A percentile compares a stretch with the other conserved stretches of the same genome.
Evolutionary conservation across 2,888 invertebrate genomes (phyloP).

Genomic region (Nebria salina): DNA sequence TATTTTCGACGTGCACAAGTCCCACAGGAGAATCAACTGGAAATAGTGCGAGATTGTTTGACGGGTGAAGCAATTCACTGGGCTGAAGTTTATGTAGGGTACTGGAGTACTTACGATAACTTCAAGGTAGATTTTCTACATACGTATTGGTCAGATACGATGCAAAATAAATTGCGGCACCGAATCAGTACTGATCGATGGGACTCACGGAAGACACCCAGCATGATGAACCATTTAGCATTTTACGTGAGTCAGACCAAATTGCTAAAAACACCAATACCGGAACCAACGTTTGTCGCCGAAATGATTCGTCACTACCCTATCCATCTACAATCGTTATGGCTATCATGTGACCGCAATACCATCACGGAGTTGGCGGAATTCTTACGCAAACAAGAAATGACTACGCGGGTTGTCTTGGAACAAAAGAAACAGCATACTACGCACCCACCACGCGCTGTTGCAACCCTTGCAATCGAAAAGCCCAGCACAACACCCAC

Average conservation of each 20-base stretch:
- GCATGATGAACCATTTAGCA: background rate
- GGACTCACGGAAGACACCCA: background rate
- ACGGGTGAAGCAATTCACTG: constrained; percentile 5
- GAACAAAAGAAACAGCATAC: too few species aligned
- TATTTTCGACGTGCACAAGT: background rate
- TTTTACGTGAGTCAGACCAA: background rate
- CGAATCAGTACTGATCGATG: background rate
- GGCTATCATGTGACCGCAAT: too few species aligned
- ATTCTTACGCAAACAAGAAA: too few species aligned
- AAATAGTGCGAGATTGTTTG: background rate
- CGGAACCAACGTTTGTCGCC: too few species aligned
- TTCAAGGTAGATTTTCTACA: background rate
- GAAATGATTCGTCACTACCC: too few species aligned
- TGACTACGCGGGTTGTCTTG: too few species aligned
- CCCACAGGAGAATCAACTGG: background rate
- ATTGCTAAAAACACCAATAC: too few species aligned
- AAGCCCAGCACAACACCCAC: too few species aligned
- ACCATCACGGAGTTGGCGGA: too few species aligned
- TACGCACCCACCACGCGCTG: too few species aligned
- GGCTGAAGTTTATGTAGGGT: constrained; percentile 2
- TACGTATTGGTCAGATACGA: background rate
- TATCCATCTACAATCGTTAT: too few species aligned
- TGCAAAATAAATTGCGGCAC: background rate
- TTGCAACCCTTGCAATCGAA: too few species aligned
- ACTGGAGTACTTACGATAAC: background rate